A percentile compares a stretch with the other conserved stretches of the same genome.
Conservation (phyloP, 2,113 vertebrate species). For the Tyto alba region DNA sequence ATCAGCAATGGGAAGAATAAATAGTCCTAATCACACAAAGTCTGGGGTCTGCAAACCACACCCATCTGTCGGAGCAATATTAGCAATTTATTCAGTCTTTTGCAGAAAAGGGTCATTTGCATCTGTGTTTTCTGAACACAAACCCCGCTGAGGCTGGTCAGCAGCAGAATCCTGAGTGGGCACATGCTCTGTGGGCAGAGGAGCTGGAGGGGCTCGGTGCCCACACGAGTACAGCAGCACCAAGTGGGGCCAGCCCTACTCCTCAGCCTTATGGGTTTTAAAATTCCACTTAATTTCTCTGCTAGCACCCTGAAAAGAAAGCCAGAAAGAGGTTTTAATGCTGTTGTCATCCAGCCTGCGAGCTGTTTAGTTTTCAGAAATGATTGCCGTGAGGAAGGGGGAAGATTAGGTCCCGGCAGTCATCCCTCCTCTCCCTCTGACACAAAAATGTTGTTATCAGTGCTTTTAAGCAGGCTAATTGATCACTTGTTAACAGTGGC, state of each 20-base stretch:
- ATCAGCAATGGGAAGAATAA: neutral
- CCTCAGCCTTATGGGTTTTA: neutral
- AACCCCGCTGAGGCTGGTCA: neutral
- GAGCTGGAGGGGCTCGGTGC: neutral
- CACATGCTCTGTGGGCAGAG: rapidly evolving
- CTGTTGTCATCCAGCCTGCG: neutral
- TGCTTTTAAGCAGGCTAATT: slow-evolving; percentile 44
- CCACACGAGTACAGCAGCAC: rapidly evolving
- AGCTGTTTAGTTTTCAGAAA: slow-evolving; percentile 17
- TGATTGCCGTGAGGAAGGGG: neutral
- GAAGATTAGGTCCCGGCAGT: slow-evolving; percentile 8
- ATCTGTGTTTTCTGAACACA: neutral
- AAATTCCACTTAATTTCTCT: neutral
- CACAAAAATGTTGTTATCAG: slow-evolving; percentile 52
- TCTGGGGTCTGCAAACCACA: neutral
- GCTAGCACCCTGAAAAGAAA: neutral
- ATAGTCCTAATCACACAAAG: neutral
- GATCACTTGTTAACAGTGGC: slow-evolving; percentile 36
- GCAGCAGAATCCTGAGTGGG: neutral
- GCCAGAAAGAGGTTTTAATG: neutral
- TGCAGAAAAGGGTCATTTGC: neutral
- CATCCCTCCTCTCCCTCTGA: neutral
- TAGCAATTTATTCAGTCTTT: neutral
- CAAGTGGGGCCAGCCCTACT: rapidly evolving
- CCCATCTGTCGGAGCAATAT: neutral